These are phyloP conservation scores for Oreochromis tanganicae DNA, from an alignment of 2,113 vertebrate species.

Conservation along the genomic window DNA sequence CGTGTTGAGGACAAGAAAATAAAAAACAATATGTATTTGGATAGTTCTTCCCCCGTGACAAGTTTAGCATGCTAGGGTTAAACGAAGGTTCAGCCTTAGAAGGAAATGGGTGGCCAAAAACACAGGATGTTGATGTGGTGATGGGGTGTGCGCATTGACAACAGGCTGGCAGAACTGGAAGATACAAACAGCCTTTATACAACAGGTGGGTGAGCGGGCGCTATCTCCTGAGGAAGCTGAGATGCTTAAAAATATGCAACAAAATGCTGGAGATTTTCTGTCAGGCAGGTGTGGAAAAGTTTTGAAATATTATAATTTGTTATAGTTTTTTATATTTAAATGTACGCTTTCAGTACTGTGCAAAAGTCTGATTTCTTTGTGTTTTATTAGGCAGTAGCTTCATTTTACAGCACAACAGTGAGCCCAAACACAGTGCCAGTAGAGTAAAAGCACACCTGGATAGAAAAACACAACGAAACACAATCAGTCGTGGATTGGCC, in stretches of 20 bases:
- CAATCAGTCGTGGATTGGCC: not conserved
- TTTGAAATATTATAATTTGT: not conserved
- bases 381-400: not conserved
- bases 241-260: not conserved
- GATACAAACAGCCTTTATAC: not conserved
- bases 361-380: not conserved
- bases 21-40: not conserved
- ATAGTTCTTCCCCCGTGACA: not conserved
- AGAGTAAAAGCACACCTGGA: not conserved
- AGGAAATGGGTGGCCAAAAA: not conserved
- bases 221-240: not conserved
- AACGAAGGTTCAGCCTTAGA: not conserved
- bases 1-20: not conserved
- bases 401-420: not conserved
- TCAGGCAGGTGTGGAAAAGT: not conserved
- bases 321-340: not conserved
- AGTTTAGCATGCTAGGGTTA: not conserved
- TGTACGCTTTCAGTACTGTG: rapidly evolving
- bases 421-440: not conserved
- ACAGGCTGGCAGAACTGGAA: not conserved
- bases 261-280: not conserved
- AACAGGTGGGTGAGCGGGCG: not conserved
- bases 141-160: too few relatives aligned
- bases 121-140: not conserved
- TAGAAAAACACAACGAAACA: not conserved